Evolutionary conservation across 2,888 invertebrate genomes (phyloP).

Genomic region (Nectonema munidae): DNA sequence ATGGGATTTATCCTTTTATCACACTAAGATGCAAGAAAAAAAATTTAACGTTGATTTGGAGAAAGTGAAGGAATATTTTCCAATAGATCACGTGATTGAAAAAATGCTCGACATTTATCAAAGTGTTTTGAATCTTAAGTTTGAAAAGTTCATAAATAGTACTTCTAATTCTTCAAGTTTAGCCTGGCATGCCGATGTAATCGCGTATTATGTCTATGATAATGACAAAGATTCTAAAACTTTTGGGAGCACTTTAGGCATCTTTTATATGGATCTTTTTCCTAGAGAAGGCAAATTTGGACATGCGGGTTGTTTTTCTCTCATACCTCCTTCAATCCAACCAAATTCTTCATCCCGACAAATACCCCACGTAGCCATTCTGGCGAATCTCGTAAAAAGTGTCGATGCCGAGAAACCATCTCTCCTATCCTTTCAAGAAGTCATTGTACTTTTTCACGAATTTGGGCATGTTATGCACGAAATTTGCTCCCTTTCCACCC

Average conservation of each 20-base stretch:
- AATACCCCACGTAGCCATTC: neutral
- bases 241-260: slow-evolving; percentile 25
- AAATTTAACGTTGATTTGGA: slow-evolving; percentile 27
- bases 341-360: slow-evolving; percentile 13
- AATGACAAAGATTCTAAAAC: neutral
- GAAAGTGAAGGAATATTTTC: slow-evolving; percentile 26
- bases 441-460: slow-evolving; percentile 26
- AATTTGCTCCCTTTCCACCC: slow-evolving; percentile 26
- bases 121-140: slow-evolving; percentile 18
- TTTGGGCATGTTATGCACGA: slow-evolving; percentile 29
- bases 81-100: slow-evolving; percentile 25
- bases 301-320: slow-evolving; percentile 23
- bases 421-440: slow-evolving; percentile 27
- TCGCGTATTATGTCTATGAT: no score
- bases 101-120: slow-evolving; percentile 27
- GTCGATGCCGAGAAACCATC: slow-evolving; percentile 23
- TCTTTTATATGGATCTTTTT: slow-evolving; percentile 27
- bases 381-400: neutral
- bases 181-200: no score
- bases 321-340: neutral
- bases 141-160: no score
- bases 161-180: no score
- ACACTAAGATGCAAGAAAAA: slow-evolving; percentile 25
- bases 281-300: slow-evolving; percentile 28
- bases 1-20: slow-evolving; percentile 27